These are phyloP conservation scores for Silurus glanis DNA, from an alignment of 2,113 vertebrate species.

Conservation along the genomic window DNA sequence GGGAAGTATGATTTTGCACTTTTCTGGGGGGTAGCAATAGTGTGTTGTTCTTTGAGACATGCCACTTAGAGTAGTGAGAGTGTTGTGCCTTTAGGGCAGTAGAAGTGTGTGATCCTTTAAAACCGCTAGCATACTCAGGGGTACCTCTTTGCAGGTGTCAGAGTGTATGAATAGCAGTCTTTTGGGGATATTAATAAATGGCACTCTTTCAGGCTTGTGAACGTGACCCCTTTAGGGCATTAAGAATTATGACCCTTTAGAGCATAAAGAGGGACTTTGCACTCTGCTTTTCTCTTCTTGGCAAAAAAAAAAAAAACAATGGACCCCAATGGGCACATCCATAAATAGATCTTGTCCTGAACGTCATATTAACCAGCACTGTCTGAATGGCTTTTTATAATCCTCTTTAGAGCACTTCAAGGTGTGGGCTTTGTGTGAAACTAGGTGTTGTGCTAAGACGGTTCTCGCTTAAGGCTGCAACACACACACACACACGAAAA, in stretches of 20 bases:
- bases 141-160: background rate
- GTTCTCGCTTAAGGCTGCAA: conserved; percentile 18
- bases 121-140: background rate
- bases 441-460: conserved; percentile 13
- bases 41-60: background rate
- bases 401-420: conserved; percentile 20
- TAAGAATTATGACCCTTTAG: background rate
- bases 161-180: background rate
- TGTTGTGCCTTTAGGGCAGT: conserved; percentile 9
- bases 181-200: background rate
- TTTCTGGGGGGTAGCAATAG: background rate
- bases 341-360: conserved; percentile 1
- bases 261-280: background rate
- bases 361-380: background rate
- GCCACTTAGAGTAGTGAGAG: background rate
- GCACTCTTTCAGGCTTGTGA: background rate
- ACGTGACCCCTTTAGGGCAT: background rate
- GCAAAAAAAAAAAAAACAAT: background rate
- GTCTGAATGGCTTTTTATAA: background rate
- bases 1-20: background rate
- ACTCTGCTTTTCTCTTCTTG: background rate
- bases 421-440: conserved; percentile 27
- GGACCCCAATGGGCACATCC: conserved; percentile 1
- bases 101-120: background rate
- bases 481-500: background rate